These are phyloP conservation scores for Myotis pilosus DNA, from an alignment of 2,797 vertebrate genomes.

Conservation along the genomic window DNA sequence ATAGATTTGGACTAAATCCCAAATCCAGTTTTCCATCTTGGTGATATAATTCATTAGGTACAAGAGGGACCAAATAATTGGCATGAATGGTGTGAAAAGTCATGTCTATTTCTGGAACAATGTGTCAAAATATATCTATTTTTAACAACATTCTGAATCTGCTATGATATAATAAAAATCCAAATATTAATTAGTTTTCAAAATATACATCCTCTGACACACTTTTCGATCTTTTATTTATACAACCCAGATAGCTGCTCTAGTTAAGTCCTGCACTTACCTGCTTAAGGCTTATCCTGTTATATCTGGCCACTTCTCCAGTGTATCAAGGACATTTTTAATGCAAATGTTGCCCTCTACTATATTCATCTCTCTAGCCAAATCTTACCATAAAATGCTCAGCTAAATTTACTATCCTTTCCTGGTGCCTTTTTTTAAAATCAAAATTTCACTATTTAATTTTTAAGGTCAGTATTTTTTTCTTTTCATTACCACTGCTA, in stretches of 20 bases:
- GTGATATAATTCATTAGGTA: not conserved
- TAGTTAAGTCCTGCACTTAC: not conserved
- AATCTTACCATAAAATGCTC: not conserved
- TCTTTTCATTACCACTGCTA: slow-evolving; percentile 68
- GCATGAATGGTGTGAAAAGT: not conserved
- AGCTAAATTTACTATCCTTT: not conserved
- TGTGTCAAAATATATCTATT: not conserved
- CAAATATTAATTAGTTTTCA: not conserved
- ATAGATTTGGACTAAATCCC: not conserved
- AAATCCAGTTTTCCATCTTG: not conserved
- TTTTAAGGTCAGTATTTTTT: slow-evolving; percentile 64
- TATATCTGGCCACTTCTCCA: not conserved
- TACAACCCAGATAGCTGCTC: too few species aligned
- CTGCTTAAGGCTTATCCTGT: not conserved
- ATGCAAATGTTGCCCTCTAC: not conserved
- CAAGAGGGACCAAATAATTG: not conserved
- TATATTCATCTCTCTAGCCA: not conserved
- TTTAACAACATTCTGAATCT: not conserved
- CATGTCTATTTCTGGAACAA: not conserved
- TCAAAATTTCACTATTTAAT: slow-evolving; percentile 65
- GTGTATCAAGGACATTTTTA: not conserved
- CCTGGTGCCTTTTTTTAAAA: not conserved
- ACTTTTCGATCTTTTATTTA: not conserved
- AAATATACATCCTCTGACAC: not conserved
- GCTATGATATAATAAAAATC: not conserved